A percentile compares a stretch with the other conserved stretches of the same genome.
phyloP scores from a whole-genome alignment of 2,888 invertebrate species.

The Leptothorax acervorum region DNA sequence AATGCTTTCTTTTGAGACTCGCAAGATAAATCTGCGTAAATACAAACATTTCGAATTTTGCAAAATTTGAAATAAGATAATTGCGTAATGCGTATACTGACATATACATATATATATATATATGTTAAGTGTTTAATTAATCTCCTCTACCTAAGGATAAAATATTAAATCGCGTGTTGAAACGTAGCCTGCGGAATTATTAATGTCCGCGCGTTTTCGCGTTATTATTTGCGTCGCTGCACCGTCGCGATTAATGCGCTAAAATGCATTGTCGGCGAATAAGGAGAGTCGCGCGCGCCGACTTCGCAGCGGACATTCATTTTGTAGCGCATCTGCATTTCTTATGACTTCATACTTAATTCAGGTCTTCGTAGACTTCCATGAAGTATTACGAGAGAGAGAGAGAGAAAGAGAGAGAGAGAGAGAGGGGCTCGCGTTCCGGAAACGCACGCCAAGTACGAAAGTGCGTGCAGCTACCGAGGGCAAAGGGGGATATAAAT shows the following conservation, averaged over 20 bases:
- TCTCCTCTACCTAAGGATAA: constrained; percentile 20
- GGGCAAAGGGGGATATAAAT: constrained; percentile 17
- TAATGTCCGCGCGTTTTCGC: not conserved
- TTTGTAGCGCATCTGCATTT: constrained; percentile 50
- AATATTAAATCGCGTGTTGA: constrained; percentile 19
- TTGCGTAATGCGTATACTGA: not conserved
- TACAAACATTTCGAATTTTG: not conserved
- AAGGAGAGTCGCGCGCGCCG: constrained; percentile 24
- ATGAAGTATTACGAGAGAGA: constrained; percentile 35
- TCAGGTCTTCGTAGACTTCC: constrained; percentile 44
- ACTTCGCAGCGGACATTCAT: constrained; percentile 43
- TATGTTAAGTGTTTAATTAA: constrained; percentile 14
- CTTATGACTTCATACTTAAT: constrained; percentile 51
- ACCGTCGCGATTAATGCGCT: constrained; percentile 34
- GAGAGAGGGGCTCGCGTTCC: not conserved
- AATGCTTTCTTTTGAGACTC: not conserved
- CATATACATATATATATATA: not conserved
- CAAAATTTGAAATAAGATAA: constrained; percentile 11
- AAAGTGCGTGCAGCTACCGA: constrained; percentile 21
- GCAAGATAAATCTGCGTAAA: not conserved
- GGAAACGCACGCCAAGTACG: constrained; percentile 10
- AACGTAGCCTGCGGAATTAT: constrained; percentile 19
- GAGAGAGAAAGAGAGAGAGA: not conserved
- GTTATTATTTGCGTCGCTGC: constrained; percentile 41
- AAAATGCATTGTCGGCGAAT: constrained; percentile 42